Evolutionary conservation across 1,140 invertebrate genomes (phyloP), one percentile per base, ranked within the genome.

Genomic region (Dufourea novaeangliae): DNA sequence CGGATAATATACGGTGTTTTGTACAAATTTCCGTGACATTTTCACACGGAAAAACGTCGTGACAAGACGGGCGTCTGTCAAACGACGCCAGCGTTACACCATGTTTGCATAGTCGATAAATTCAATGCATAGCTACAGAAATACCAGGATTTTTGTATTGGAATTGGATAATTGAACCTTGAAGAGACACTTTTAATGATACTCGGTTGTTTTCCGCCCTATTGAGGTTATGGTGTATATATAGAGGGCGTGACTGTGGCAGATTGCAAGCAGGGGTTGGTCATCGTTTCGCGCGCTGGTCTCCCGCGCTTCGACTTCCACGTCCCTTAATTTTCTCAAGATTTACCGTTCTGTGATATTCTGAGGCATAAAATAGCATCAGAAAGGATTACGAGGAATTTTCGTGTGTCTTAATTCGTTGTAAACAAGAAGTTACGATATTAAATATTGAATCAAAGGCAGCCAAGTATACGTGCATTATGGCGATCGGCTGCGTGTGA

Each of bases 211-310:
- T 71, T 77, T 57, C 44, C 61, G 22, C 56, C 75, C 79, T 63
- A 87, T 84, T 84, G 88, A 92, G 91, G 91, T 92, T 92, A 92
- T 92, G 88, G 88, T 82, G 78, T 86, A 83, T 82, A 84, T 90
- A 89, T 89, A 92, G 92, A 92, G 91, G 92, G 92, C 92, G 92
- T 90, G 69, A 83, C 82, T 76, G 86, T 84, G 69, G 78, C 83
- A 75, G 66, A 83, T 75, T 82, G 66, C 83, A 71, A 70, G 77
- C 84, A 88, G 87, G 89, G 90, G 91, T 92, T 91, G 91, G 89
- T 91, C 88, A 78, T 85, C 74, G 83, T 91, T 92, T 92, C 90
- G 91, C 91, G 91, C 91, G 91, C 90, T 88, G 79, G 78, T 86
- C 87, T 92, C 91, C 91, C 91, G 91, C 91, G 91, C 90, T 89